These are phyloP conservation scores for Zaprionus taronus DNA, from an alignment of 1,140 invertebrate species.

Conservation along the genomic window DNA sequence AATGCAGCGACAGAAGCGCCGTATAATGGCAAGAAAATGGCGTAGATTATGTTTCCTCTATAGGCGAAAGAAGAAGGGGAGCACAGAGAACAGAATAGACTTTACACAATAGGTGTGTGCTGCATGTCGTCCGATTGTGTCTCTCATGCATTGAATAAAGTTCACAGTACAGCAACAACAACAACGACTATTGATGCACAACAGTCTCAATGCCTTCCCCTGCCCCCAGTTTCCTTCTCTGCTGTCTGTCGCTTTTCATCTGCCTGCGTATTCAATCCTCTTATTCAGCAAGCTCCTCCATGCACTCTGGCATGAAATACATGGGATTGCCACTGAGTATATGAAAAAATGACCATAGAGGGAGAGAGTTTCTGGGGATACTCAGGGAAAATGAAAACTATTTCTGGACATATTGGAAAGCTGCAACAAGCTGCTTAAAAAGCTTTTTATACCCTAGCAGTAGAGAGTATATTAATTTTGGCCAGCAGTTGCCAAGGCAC, in stretches of 20 bases:
- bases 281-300: background rate
- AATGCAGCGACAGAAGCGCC: slow-evolving; percentile 43
- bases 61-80: background rate
- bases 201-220: slow-evolving; percentile 36
- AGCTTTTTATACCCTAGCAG: too few relatives aligned
- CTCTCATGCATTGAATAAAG: slow-evolving; percentile 59
- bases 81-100: background rate
- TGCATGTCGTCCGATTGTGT: slow-evolving; percentile 39
- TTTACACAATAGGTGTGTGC: slow-evolving; percentile 31
- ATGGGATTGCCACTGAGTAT: background rate
- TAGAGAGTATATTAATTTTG: too few relatives aligned
- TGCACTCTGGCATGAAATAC: background rate
- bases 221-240: background rate
- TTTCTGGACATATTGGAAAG: background rate
- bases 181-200: slow-evolving; percentile 35
- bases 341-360: background rate
- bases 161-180: slow-evolving; percentile 29
- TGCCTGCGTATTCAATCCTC: background rate
- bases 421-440: background rate
- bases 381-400: background rate
- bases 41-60: slow-evolving; percentile 64
- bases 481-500: too few relatives aligned
- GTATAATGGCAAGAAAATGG: slow-evolving; percentile 65
- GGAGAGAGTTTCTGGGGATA: background rate
- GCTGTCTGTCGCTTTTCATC: background rate